A percentile compares a stretch with the other conserved stretches of the same genome.
Conservation (phyloP, 2,797 vertebrate genomes). For the Pristis pectinata region DNA sequence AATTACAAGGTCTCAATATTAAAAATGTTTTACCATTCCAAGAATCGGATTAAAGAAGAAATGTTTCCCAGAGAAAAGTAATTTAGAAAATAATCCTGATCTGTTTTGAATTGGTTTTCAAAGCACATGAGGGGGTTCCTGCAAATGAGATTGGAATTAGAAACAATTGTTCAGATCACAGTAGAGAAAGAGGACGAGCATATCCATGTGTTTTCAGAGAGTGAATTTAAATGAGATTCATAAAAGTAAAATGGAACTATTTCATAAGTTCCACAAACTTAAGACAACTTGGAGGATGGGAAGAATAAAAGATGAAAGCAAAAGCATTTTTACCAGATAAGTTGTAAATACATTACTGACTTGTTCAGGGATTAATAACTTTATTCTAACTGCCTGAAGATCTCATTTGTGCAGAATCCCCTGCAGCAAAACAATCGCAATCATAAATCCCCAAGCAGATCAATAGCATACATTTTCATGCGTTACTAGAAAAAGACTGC, state of each 20-base stretch:
- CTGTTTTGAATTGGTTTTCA: slow-evolving; percentile 35
- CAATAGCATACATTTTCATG: slow-evolving; percentile 33
- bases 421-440: slow-evolving; percentile 16
- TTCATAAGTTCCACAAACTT: slow-evolving; percentile 7
- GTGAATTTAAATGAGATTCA: slow-evolving; percentile 4
- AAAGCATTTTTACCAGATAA: slow-evolving; percentile 18
- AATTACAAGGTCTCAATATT: background rate
- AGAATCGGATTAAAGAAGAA: background rate
- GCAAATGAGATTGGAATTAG: slow-evolving; percentile 15
- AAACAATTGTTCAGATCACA: slow-evolving; percentile 34
- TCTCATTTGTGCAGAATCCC: slow-evolving; percentile 33
- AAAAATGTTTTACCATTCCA: background rate
- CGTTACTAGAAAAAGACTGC: background rate
- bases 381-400: slow-evolving; percentile 36
- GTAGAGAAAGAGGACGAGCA: background rate
- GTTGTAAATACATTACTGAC: slow-evolving; percentile 33
- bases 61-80: background rate
- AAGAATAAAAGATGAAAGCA: slow-evolving; percentile 26
- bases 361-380: slow-evolving; percentile 34
- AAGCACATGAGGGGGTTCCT: background rate
- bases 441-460: slow-evolving; percentile 32
- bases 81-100: slow-evolving; percentile 18
- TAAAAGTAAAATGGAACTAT: background rate
- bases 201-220: background rate
- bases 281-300: background rate